Evolutionary conservation across 1,140 invertebrate genomes (phyloP).

Genomic region (Ceratina japonica): DNA sequence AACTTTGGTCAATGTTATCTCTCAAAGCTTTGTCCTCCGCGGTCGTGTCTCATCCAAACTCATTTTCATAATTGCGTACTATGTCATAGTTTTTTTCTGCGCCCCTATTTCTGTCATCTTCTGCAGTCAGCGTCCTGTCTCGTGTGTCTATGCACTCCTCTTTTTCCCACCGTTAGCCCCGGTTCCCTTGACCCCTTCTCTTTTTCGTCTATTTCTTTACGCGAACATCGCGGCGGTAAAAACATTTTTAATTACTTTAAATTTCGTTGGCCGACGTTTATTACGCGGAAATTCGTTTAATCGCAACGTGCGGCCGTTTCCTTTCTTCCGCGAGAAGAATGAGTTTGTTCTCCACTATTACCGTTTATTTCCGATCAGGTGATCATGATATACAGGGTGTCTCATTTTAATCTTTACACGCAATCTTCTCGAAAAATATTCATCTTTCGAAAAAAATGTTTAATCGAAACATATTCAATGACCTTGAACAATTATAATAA

Average conservation of each 20-base stretch:
- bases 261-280: conserved; percentile 40
- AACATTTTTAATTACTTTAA: conserved; percentile 63
- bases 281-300: background rate
- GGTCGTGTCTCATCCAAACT: conserved; percentile 58
- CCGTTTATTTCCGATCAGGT: background rate
- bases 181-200: conserved; percentile 24
- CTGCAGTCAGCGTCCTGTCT: background rate
- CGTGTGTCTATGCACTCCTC: conserved; percentile 15
- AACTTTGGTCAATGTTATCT: conserved; percentile 68
- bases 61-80: conserved; percentile 65
- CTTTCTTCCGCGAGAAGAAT: background rate
- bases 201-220: conserved; percentile 48
- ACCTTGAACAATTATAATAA: too few species aligned
- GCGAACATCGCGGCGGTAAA: conserved; percentile 44
- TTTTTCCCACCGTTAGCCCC: background rate
- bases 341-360: background rate
- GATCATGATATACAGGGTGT: too few species aligned
- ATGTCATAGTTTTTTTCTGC: conserved; percentile 48
- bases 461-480: too few species aligned
- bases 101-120: conserved; percentile 31
- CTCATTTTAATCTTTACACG: too few species aligned
- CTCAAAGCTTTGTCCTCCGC: conserved; percentile 63
- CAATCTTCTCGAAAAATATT: too few species aligned
- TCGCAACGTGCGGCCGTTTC: background rate
- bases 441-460: too few species aligned